Evolutionary conservation across 2,888 invertebrate genomes (phyloP).

Genomic region (Spicauda simplicius): DNA sequence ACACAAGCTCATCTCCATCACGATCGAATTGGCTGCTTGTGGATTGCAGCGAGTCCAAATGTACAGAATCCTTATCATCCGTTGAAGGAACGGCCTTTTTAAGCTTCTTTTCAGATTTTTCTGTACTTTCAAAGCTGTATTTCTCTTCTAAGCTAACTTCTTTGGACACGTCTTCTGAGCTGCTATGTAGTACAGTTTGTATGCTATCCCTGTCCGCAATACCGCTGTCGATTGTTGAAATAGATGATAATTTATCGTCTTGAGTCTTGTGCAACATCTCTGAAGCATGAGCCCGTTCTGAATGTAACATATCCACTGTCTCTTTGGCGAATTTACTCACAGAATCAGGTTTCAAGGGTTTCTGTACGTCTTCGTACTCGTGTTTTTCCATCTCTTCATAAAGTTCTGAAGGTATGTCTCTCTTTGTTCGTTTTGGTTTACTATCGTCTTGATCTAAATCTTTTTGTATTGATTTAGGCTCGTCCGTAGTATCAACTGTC

Average conservation of each 20-base stretch:
- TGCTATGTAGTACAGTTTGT: constrained; percentile 58
- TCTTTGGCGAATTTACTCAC: constrained; percentile 48
- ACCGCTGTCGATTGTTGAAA: constrained; percentile 56
- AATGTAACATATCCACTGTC: constrained; percentile 52
- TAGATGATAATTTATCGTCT: constrained; percentile 49
- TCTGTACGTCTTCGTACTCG: constrained; percentile 37
- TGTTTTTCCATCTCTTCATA: constrained; percentile 49
- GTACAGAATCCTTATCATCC: not conserved
- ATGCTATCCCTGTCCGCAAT: constrained; percentile 53
- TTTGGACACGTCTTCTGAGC: constrained; percentile 75
- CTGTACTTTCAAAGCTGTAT: constrained; percentile 70
- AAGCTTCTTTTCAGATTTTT: constrained; percentile 61
- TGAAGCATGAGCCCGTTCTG: constrained; percentile 50
- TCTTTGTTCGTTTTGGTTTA: not conserved
- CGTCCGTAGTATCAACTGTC: not conserved
- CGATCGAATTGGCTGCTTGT: constrained; percentile 42
- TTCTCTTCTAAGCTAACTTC: constrained; percentile 78
- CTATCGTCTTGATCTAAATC: not conserved
- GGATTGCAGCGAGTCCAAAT: constrained; percentile 46
- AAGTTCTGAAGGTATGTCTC: constrained; percentile 41
- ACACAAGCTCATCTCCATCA: not conserved
- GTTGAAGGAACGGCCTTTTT: not conserved
- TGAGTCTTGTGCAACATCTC: constrained; percentile 43
- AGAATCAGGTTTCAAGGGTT: constrained; percentile 43
- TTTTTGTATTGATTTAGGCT: not conserved